Conservation (phyloP, 2,797 vertebrate species). For the Microctenopoma stevenorrisi region DNA sequence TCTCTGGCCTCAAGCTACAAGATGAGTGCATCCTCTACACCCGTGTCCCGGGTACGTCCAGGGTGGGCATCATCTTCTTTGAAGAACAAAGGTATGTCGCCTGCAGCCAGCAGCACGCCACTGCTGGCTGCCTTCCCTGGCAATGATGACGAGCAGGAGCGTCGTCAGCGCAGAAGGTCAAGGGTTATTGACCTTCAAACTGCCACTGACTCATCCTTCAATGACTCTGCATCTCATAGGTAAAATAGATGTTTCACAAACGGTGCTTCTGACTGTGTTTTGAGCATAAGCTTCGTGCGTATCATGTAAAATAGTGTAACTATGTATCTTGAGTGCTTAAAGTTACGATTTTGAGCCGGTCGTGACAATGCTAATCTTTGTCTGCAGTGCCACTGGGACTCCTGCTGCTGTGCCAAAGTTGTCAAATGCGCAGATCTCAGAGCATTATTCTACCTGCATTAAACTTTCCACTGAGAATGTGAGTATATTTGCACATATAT, state of each 20-base stretch:
- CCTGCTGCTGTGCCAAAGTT: slow-evolving; percentile 84
- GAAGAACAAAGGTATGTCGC: slow-evolving; percentile 73
- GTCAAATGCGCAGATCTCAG: slow-evolving; percentile 91
- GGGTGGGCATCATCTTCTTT: slow-evolving; percentile 72
- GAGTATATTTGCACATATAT: slow-evolving; percentile 71
- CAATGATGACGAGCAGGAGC: slow-evolving; percentile 93
- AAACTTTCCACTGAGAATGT: slow-evolving; percentile 96
- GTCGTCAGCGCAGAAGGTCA: slow-evolving; percentile 89
- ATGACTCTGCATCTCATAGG: slow-evolving; percentile 82
- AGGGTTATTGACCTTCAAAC: slow-evolving; percentile 86
- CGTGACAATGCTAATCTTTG: slow-evolving; percentile 17
- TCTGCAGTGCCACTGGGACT: slow-evolving; percentile 79
- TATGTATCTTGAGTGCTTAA: neutral
- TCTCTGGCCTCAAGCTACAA: slow-evolving; percentile 28
- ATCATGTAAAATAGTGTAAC: neutral
- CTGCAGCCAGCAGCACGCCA: slow-evolving; percentile 82
- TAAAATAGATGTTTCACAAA: slow-evolving; percentile 15
- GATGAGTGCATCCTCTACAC: slow-evolving; percentile 82
- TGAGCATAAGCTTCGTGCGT: neutral
- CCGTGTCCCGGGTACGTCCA: slow-evolving; percentile 67
- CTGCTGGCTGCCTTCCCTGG: slow-evolving; percentile 85
- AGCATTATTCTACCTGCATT: slow-evolving; percentile 96
- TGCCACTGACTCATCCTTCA: slow-evolving; percentile 75
- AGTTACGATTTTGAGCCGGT: neutral
- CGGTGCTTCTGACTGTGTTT: neutral